phyloP scores from a whole-genome alignment of 2,888 invertebrate species.

The Pocota personata region DNA sequence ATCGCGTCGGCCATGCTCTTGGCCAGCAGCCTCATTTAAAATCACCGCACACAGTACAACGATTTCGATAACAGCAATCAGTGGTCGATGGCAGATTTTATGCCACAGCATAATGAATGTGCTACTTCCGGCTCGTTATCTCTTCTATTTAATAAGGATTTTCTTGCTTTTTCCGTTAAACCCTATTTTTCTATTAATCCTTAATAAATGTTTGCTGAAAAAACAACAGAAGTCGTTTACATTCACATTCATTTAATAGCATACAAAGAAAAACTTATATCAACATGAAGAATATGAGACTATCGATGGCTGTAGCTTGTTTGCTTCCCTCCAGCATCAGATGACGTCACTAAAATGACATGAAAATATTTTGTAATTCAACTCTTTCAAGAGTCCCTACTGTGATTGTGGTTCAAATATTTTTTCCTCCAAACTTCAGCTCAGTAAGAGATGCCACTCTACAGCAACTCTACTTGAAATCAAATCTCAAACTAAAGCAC shows the following conservation, averaged over 20 bases:
- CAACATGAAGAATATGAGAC: slow-evolving; percentile 45
- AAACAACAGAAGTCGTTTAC: not conserved
- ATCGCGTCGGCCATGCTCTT: slow-evolving; percentile 79
- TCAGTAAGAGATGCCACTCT: not conserved
- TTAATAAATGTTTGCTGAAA: slow-evolving; percentile 40
- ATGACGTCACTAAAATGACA: slow-evolving; percentile 49
- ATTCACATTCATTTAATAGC: not conserved
- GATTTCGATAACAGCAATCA: slow-evolving; percentile 67
- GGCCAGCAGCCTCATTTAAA: slow-evolving; percentile 68
- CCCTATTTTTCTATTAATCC: slow-evolving; percentile 22
- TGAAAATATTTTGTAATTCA: not conserved
- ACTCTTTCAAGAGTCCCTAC: not conserved
- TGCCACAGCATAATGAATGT: slow-evolving; percentile 68
- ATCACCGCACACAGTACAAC: slow-evolving; percentile 53
- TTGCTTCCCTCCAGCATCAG: slow-evolving; percentile 23
- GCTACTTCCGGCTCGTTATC: slow-evolving; percentile 69
- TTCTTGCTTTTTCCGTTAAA: not conserved
- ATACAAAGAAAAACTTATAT: slow-evolving; percentile 25
- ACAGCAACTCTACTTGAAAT: slow-evolving; percentile 35
- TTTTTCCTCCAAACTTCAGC: not conserved
- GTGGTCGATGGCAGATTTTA: slow-evolving; percentile 66
- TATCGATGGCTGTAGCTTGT: slow-evolving; percentile 14
- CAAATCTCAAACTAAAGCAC: slow-evolving; percentile 57
- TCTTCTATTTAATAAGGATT: slow-evolving; percentile 12
- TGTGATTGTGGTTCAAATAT: slow-evolving; percentile 52